phyloP scores from a whole-genome alignment of 2,113 vertebrate species.

The Emydura subglobosa region DNA sequence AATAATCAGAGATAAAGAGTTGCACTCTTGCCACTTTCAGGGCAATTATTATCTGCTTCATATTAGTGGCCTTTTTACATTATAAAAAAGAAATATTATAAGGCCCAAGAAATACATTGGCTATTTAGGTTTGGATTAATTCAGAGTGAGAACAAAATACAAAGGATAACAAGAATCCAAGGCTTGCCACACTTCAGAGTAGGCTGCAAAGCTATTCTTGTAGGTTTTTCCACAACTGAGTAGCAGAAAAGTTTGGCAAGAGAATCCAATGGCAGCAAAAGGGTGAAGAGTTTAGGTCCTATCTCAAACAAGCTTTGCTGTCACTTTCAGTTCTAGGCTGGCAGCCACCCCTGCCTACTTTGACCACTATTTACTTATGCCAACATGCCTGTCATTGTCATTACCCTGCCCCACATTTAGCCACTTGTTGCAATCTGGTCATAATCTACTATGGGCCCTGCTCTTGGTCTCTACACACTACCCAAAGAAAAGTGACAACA shows the following conservation, averaged over 20 bases:
- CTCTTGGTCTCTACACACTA: not conserved
- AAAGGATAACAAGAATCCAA: not conserved
- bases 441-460: not conserved
- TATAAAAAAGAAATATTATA: not conserved
- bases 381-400: not conserved
- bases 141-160: not conserved
- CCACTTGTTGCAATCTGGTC: not conserved
- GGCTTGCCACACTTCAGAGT: not conserved
- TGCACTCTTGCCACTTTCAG: not conserved
- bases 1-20: not conserved
- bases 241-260: not conserved
- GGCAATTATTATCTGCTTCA: not conserved
- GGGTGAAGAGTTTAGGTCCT: not conserved
- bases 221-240: not conserved
- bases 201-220: not conserved
- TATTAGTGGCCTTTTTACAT: not conserved
- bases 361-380: not conserved
- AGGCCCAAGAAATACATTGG: not conserved
- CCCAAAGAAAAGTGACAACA: not conserved
- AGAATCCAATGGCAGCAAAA: fast-evolving
- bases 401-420: not conserved
- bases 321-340: not conserved
- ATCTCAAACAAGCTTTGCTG: not conserved
- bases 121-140: not conserved
- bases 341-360: not conserved